A percentile compares a stretch with the other conserved stretches of the same genome.
Conservation (phyloP, 2,113 vertebrate genomes). For the Gasterosteus nipponicus region DNA sequence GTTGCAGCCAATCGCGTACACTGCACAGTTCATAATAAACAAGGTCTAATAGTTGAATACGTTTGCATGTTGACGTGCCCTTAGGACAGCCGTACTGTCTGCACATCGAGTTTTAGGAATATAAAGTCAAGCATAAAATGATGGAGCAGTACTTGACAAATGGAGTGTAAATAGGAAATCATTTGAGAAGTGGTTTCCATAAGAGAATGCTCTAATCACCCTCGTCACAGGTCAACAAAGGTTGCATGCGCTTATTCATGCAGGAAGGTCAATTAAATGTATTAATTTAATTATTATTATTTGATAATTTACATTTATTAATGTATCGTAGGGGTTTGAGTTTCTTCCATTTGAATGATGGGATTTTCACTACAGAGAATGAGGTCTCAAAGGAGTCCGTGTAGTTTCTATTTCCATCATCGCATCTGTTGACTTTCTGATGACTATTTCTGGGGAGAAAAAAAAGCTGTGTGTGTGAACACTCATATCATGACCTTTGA, state of each 20-base stretch:
- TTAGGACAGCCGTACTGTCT: conserved; percentile 59
- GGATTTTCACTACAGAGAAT: not conserved
- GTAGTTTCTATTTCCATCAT: conserved; percentile 22
- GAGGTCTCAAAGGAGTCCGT: not conserved
- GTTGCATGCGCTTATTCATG: not conserved
- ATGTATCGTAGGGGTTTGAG: not conserved
- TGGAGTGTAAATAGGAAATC: conserved; percentile 15
- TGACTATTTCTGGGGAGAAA: not conserved
- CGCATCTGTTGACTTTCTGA: conserved; percentile 25
- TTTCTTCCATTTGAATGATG: not conserved
- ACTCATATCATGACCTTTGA: conserved; percentile 29
- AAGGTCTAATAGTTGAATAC: conserved; percentile 77
- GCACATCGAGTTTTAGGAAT: conserved; percentile 53
- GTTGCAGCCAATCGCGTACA: conserved; percentile 55
- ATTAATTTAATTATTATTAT: too few species aligned
- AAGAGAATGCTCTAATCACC: conserved; percentile 16
- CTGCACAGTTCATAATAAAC: conserved; percentile 78
- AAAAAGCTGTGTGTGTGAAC: conserved; percentile 5
- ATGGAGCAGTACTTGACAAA: conserved; percentile 51
- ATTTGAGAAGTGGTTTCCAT: not conserved
- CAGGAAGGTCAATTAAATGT: not conserved
- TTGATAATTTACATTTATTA: too few species aligned
- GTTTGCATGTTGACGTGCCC: conserved; percentile 71
- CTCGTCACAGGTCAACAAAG: not conserved
- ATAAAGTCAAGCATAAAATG: conserved; percentile 44